Evolutionary conservation across 2,888 invertebrate genomes (phyloP), one percentile per base, ranked within the genome.

Genomic region (Autographa gamma): DNA sequence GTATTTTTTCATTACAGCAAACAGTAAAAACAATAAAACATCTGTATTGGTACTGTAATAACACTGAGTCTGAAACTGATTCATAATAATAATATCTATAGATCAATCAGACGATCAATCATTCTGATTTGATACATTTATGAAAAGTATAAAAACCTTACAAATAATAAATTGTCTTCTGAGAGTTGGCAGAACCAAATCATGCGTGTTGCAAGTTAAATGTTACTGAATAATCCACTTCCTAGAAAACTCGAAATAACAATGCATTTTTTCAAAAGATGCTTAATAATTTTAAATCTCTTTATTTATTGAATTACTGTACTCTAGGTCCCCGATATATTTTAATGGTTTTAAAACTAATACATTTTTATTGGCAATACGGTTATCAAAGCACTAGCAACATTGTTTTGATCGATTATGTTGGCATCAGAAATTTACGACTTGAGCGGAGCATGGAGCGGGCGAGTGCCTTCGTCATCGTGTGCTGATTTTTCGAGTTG

Each of bases 401-500:
- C 75, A 77, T 65, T 72, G 1, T 60, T 69, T 13, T 19, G 31
- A 71, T 43, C 56, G 34, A 74, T 77, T 68, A 74, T 58, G 78
- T 78, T 77, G 77, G 75, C 31, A 79, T 54, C 25, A 71, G 43
- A 48, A 66, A 74, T 63, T 63, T 78, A 52, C 63, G 65, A 54
- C 52, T 59, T 68, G 65, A 73, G 68, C 69, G 66, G 77, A 71
- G 73, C 76, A 73, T 74, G 74, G 78, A 80, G 73, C 72, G 76
- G 78, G 75, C 80, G 81, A 79, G 77, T 90, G 90, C 84, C 88
- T 87, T 91, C 92, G 91, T 92, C 92, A 90, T 93, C 93, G 89
- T 87, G 89, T 89, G 86, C 87, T 85, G 88, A 86, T 83, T 88
- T 74, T 89, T 88, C 78, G 74, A 80, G 80, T 83, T 77, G 79